These are phyloP conservation scores for Lichenostomus cassidix DNA, from an alignment of 2,113 vertebrate genomes.

Conservation along the genomic window DNA sequence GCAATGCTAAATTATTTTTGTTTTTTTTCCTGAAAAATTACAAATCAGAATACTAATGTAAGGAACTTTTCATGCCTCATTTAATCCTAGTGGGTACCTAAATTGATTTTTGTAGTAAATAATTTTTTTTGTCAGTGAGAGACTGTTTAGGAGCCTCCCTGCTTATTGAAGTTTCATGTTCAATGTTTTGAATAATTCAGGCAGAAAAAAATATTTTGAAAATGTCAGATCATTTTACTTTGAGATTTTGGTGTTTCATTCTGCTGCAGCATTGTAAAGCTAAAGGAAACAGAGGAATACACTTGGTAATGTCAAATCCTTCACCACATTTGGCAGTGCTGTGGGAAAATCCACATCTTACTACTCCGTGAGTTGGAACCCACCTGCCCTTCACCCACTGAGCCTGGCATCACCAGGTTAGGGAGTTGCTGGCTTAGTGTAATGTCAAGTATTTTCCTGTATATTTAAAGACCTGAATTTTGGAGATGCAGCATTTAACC, in stretches of 20 bases:
- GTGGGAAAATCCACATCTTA: background rate
- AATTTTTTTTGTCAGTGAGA: background rate
- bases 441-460: background rate
- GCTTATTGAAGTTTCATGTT: background rate
- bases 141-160: background rate
- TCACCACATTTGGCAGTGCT: background rate
- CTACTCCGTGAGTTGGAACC: background rate
- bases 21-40: background rate
- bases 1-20: background rate
- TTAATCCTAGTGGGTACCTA: background rate
- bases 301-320: background rate
- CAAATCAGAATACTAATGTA: background rate
- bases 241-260: background rate
- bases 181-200: background rate
- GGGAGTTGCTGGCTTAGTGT: background rate
- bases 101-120: background rate
- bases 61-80: background rate
- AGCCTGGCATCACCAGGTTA: background rate
- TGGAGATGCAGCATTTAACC: background rate
- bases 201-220: background rate
- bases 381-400: background rate
- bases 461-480: background rate
- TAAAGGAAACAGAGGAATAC: background rate
- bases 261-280: background rate
- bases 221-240: background rate